Evolutionary conservation across 2,113 vertebrate species (phyloP).

Genomic region (Vanacampus margaritifer): DNA sequence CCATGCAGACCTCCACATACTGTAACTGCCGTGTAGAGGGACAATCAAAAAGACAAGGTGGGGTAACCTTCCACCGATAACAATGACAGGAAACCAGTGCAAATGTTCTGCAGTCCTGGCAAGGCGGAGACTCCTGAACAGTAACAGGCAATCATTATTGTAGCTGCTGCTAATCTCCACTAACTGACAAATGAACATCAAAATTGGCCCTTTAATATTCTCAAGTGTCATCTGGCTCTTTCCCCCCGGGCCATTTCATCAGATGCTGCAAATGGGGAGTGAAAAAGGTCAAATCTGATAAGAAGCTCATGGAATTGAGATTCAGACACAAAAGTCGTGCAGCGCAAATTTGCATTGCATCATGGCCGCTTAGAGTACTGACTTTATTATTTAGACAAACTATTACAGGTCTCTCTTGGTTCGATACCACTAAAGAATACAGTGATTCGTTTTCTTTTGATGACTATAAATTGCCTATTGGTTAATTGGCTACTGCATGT

Average conservation of each 20-base stretch:
- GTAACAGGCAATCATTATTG: constrained; percentile 13
- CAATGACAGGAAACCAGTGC: constrained; percentile 68
- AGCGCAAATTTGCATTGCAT: not conserved
- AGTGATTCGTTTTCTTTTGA: not conserved
- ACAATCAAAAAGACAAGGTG: constrained; percentile 19
- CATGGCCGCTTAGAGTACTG: not conserved
- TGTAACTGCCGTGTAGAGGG: not conserved
- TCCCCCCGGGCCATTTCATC: constrained; percentile 10
- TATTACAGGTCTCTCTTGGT: not conserved
- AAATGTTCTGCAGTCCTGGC: constrained; percentile 45
- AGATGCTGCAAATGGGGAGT: not conserved
- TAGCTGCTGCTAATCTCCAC: constrained; percentile 26
- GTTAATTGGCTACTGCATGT: too few relatives aligned
- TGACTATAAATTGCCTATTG: too few relatives aligned
- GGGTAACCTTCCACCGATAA: constrained; percentile 44
- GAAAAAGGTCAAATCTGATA: not conserved
- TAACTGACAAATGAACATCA: constrained; percentile 9
- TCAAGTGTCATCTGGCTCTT: constrained; percentile 4
- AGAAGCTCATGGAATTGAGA: not conserved
- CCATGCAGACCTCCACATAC: not conserved
- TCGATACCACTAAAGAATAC: not conserved
- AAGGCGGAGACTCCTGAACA: constrained; percentile 38
- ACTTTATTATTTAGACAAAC: not conserved
- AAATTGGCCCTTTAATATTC: constrained; percentile 11
- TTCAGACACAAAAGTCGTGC: not conserved